A percentile compares a stretch with the other conserved stretches of the same genome.
Conservation (phyloP, 2,113 vertebrate species). For the Anhinga anhinga region DNA sequence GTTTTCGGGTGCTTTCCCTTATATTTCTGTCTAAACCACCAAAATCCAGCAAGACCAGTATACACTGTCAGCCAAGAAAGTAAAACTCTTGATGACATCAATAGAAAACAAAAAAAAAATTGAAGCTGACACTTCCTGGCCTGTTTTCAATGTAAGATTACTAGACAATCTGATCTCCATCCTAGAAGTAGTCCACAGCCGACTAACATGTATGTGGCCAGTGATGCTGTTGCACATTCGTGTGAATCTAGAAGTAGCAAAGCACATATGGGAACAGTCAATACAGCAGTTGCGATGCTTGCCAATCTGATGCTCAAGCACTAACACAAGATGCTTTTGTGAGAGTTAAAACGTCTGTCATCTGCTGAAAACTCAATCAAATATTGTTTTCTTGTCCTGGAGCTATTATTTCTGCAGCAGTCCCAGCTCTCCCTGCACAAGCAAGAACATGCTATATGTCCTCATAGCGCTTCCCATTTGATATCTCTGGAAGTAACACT, state of each 20-base stretch:
- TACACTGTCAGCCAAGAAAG: not conserved
- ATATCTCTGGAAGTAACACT: not conserved
- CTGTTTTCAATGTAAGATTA: not conserved
- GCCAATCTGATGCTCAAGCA: not conserved
- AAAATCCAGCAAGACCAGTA: not conserved
- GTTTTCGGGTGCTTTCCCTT: not conserved
- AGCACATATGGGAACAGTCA: not conserved
- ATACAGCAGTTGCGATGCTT: not conserved
- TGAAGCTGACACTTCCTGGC: not conserved
- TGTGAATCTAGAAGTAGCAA: not conserved
- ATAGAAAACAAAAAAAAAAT: not conserved
- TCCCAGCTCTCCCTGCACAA: not conserved
- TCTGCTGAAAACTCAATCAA: not conserved
- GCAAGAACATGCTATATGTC: not conserved
- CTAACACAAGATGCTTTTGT: not conserved
- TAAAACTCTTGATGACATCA: not conserved
- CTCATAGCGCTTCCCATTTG: not conserved
- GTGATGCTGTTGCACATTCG: not conserved
- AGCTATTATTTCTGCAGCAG: not conserved
- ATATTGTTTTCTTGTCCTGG: not conserved
- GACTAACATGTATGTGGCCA: not conserved
- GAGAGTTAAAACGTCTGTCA: not conserved
- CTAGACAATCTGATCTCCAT: not conserved
- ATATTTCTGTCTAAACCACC: not conserved
- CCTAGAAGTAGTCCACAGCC: not conserved